These are phyloP conservation scores for Microchrysa polita DNA, from an alignment of 2,888 invertebrate species.

Conservation along the genomic window DNA sequence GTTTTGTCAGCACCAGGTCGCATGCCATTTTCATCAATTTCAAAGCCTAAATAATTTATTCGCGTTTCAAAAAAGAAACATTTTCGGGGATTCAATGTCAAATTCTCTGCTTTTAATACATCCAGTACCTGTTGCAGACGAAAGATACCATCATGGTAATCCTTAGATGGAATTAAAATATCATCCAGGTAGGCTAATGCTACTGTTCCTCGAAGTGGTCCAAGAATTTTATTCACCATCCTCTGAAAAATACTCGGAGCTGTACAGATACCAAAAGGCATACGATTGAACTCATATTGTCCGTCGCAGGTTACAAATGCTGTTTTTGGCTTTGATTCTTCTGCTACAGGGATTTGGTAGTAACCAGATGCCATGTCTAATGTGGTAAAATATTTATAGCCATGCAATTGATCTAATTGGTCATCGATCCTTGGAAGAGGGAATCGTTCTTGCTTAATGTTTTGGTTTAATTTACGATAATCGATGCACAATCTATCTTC, in stretches of 20 bases:
- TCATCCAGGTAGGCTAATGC: conserved; percentile 46
- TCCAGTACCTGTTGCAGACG: conserved; percentile 42
- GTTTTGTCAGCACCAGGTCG: conserved; percentile 53
- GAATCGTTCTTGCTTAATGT: no score
- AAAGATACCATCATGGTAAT: conserved; percentile 34
- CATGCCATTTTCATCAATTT: conserved; percentile 52
- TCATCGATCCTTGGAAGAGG: no score
- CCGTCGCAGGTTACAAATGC: no score
- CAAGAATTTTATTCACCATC: conserved; percentile 44
- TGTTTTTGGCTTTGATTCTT: conserved; percentile 52
- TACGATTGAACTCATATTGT: conserved; percentile 50
- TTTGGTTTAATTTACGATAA: no score
- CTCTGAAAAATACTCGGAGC: conserved; percentile 47
- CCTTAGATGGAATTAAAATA: conserved; percentile 38
- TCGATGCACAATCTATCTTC: no score
- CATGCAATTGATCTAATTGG: no score
- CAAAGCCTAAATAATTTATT: conserved; percentile 46
- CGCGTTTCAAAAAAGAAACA: conserved; percentile 45
- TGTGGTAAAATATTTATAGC: background rate
- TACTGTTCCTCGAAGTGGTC: no score
- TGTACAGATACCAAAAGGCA: conserved; percentile 44
- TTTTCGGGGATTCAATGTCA: conserved; percentile 46
- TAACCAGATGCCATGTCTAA: no score
- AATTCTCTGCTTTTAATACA: conserved; percentile 20
- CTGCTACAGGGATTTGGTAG: no score